Base-by-base conservation (phyloP, 2,888 invertebrate species). In the Microplitis deprimator region DNA sequence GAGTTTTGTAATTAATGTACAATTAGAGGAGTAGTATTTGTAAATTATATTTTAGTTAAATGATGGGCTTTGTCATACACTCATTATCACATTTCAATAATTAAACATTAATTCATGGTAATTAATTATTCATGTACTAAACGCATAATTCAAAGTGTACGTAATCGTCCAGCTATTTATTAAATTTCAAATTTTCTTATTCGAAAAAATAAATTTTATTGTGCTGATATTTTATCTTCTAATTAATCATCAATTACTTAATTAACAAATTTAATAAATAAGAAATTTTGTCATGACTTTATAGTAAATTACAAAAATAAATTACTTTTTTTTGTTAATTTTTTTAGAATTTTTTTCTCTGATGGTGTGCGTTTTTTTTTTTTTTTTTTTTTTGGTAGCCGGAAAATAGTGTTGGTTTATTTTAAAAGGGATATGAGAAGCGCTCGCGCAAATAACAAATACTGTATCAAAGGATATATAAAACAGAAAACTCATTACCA, bases 401-500 rank as follows among this genome's bases (percentile, higher is more conserved):
- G 50, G 8, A 50, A 50, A 50, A 50, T 50, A 50, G 50, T 13
- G 50, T 50, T 50, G 50, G 13, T 50, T 50, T 50, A 50, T 50
- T 50, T 50, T 13, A 4, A 50, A 29, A 8, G 16, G 68, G 75
- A 77, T 75, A 77, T 71, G 73, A 79, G 41, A 75, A 72, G 65
- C 76, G 39, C 60, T 20, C 62, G 76, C 71, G 74, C 65, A 71
- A 80, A 80, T 75, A 74, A 77, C 77, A 77, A 74, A 73, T 73
- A 78, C 59, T 60, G 38, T 50, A 61, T 8, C 50, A 68, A 29
- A 6, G 75, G 62, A 59, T 50, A 64, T 38, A 59, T 75, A 73
- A 78, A 72, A 72, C 68, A 75, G 67, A 77, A 81, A 82, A 83
- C 81, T 83, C 83, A 82, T 84, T 84, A 84, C 80, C 73, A 78